phyloP scores from a whole-genome alignment of 2,113 vertebrate species.

The Asarcornis scutulata region DNA sequence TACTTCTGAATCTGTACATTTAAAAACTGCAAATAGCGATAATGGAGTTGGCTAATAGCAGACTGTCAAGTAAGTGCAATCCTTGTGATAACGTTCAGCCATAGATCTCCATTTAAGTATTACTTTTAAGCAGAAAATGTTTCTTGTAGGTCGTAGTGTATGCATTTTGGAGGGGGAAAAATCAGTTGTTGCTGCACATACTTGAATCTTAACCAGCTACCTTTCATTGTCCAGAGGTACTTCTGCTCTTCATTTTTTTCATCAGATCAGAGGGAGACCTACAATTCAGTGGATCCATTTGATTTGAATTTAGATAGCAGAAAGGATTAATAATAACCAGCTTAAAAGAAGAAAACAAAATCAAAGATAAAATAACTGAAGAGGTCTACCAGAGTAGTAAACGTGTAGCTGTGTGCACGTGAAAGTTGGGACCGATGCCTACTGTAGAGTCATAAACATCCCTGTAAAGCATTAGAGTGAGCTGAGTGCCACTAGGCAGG shows the following conservation, averaged over 20 bases:
- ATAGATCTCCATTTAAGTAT: constrained; percentile 67
- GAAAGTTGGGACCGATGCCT: neutral
- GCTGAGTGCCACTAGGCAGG: neutral
- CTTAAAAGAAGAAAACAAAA: neutral
- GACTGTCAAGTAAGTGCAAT: constrained; percentile 69
- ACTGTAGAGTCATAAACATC: neutral
- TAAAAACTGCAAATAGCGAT: constrained; percentile 71
- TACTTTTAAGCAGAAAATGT: constrained; percentile 66
- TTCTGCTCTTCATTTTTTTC: neutral
- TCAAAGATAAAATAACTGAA: neutral
- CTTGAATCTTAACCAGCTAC: constrained; percentile 25
- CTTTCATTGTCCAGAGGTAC: neutral
- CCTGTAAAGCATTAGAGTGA: neutral
- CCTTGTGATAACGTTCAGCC: constrained; percentile 55
- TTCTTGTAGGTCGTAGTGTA: constrained; percentile 57
- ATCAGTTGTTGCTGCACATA: neutral
- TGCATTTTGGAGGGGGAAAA: neutral
- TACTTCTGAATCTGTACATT: constrained; percentile 70
- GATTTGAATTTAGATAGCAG: constrained; percentile 27
- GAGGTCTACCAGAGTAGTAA: neutral
- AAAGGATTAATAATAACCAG: neutral
- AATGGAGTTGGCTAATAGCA: constrained; percentile 72
- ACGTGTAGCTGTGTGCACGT: neutral
- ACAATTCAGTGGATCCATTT: neutral
- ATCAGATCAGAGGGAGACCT: neutral